These are phyloP conservation scores for Rhagoletis pomonella DNA, from an alignment of 1,140 invertebrate genomes.

Conservation along the genomic window DNA sequence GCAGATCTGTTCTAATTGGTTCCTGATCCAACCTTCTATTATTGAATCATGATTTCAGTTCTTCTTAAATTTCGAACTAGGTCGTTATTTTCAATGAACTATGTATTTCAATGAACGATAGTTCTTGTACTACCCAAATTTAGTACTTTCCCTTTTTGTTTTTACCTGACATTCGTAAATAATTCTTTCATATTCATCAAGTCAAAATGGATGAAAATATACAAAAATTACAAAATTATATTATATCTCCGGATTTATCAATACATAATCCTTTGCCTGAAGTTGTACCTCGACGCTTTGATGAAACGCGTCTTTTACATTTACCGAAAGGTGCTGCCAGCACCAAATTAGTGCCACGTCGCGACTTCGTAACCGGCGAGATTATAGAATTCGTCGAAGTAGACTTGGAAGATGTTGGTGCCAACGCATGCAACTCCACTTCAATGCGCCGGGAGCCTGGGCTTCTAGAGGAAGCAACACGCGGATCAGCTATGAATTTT, in stretches of 20 bases:
- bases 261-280: slow-evolving; percentile 69
- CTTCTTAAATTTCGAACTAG: no score
- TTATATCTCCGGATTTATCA: slow-evolving; percentile 66
- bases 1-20: no score
- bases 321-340: slow-evolving; percentile 64
- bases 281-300: slow-evolving; percentile 65
- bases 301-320: slow-evolving; percentile 67
- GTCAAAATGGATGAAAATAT: slow-evolving; percentile 61
- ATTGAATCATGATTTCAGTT: no score
- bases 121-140: no score
- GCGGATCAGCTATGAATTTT: slow-evolving; percentile 82
- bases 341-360: slow-evolving; percentile 75
- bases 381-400: slow-evolving; percentile 83
- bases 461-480: slow-evolving; percentile 76
- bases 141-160: background rate
- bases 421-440: slow-evolving; percentile 84
- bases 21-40: no score
- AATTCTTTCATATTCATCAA: background rate
- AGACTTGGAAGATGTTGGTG: slow-evolving; percentile 77
- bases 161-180: slow-evolving; percentile 39
- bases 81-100: no score
- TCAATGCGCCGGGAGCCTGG: slow-evolving; percentile 81
- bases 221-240: slow-evolving; percentile 66
- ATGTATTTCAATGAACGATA: no score
- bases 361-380: slow-evolving; percentile 83